Conservation (phyloP, 2,888 invertebrate species). For the Lasiommata megera region DNA sequence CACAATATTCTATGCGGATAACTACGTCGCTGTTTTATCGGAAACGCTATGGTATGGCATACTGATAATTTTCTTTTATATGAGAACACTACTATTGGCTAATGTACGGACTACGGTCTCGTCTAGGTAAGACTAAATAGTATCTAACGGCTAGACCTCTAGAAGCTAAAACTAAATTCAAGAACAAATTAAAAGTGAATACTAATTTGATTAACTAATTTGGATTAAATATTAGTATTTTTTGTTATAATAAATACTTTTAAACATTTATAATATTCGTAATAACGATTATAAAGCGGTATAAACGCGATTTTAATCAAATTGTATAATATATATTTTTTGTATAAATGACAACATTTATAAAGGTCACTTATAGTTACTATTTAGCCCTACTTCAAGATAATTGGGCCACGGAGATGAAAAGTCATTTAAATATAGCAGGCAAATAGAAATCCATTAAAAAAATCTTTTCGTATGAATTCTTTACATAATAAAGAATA, state of each 20-base stretch:
- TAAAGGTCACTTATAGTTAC: conserved; percentile 28
- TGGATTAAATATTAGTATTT: neutral
- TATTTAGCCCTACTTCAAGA: conserved; percentile 26
- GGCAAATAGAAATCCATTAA: neutral
- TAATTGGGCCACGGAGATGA: conserved; percentile 4
- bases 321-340: neutral
- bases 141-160: conserved; percentile 23
- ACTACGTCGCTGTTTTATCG: conserved; percentile 22
- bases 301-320: conserved; percentile 8
- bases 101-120: conserved; percentile 15
- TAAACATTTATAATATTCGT: neutral
- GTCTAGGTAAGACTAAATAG: conserved; percentile 27
- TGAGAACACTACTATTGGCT: conserved; percentile 28
- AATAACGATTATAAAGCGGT: conserved; percentile 14
- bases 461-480: too few species aligned
- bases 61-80: conserved; percentile 14
- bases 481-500: too few species aligned
- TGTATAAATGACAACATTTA: conserved; percentile 20
- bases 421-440: neutral
- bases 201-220: too few species aligned
- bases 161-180: conserved; percentile 9
- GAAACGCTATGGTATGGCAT: conserved; percentile 1
- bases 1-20: conserved; percentile 20
- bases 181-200: neutral
- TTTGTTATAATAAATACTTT: too few species aligned